Evolutionary conservation across 2,888 invertebrate species (phyloP), one percentile per base, ranked within the genome.

Genomic region (Tortrix viridana): DNA sequence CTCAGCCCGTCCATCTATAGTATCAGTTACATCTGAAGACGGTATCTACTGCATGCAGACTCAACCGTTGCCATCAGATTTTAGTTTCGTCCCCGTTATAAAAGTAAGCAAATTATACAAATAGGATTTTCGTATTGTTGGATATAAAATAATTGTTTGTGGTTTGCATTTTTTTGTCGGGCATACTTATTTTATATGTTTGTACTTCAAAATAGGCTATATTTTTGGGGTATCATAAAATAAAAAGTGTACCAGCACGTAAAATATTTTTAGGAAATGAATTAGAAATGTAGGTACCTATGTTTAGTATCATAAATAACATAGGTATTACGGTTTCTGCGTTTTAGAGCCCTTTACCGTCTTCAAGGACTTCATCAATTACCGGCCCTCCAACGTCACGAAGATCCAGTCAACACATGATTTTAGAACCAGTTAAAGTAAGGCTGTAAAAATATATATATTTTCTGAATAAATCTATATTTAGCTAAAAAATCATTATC

Each of bases 1-100:
- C 53, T 92, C 92, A 14, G 91, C 92, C 22, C 79, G 92, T 18
- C 92, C 92, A 2, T 92, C 92, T 4, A 91, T 92, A 66, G 92
- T 92, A 16, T 92, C 92, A 0, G 84, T 92, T 22, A 84, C 90
- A 38, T 92, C 92, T 18, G 92, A 92, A 75, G 92, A 92, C 72
- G 92, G 92, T 48, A 79, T 80, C 63, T 85, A 85, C 61, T 88
- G 72, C 57, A 69, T 92, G 60, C 85, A 84, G 72, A 86, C 89
- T 18, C 89, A 89, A 65, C 89, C 92, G n/a, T 72, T 91, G 12
- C 89, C 92, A 16, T 80, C 83, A 23, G 91, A 92, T 69, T 92
- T 92, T 69, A 85, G 90, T 67, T 92, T 92, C 72, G 84, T 91
- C n/a, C 91, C 92, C 2, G 76, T 83, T 22, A 73, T 89, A 19